These are phyloP conservation scores for Rhinichthys osculus DNA, from an alignment of 2,797 vertebrate species.

Conservation along the genomic window DNA sequence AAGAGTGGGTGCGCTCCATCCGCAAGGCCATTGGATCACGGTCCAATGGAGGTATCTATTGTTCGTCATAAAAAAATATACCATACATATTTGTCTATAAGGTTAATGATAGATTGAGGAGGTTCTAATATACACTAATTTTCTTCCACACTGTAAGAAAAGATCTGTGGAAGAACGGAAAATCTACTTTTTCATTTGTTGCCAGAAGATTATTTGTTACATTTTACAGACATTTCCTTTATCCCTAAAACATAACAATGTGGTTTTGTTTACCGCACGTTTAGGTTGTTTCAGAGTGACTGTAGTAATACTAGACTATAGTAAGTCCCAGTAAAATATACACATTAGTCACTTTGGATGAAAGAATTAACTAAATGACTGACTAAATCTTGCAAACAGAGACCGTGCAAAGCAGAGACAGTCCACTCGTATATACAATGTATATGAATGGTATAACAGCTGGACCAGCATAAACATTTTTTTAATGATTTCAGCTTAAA, in stretches of 20 bases:
- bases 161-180: background rate
- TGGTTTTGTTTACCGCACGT: too few relatives aligned
- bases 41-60: conserved; percentile 84
- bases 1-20: conserved; percentile 93
- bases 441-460: too few relatives aligned
- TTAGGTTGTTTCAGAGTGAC: background rate
- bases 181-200: background rate
- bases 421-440: background rate
- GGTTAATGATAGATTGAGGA: background rate
- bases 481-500: too few relatives aligned
- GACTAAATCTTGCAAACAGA: background rate
- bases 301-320: background rate
- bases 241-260: background rate
- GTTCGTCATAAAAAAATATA: background rate
- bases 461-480: too few relatives aligned
- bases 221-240: background rate
- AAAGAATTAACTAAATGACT: background rate
- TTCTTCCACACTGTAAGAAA: background rate
- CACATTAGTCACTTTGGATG: background rate
- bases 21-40: conserved; percentile 82
- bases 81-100: background rate
- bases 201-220: background rate
- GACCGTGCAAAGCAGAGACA: background rate
- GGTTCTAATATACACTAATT: background rate
- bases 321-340: background rate